Conservation (phyloP, 2,797 vertebrate genomes). For the Otolemur crassicaudatus region DNA sequence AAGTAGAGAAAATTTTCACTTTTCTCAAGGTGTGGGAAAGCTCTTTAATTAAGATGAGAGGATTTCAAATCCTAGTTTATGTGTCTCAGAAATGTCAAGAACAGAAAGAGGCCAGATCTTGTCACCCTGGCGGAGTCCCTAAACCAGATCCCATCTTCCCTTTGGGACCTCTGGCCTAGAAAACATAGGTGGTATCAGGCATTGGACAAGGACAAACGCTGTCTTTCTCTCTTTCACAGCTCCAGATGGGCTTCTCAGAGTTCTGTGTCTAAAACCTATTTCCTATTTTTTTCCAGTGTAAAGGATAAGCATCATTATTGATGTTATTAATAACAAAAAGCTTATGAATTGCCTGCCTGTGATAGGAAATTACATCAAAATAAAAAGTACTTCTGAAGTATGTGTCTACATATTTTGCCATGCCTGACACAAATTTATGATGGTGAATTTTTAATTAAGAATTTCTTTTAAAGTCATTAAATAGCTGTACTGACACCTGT, state of each 20-base stretch:
- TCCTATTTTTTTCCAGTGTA: neutral
- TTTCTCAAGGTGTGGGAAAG: neutral
- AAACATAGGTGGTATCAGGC: neutral
- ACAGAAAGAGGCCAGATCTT: neutral
- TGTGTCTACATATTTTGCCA: neutral
- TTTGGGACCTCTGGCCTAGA: neutral
- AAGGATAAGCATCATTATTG: neutral
- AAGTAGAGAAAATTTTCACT: neutral
- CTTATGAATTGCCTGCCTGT: neutral
- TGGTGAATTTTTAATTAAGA: slow-evolving; percentile 8
- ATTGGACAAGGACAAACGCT: neutral
- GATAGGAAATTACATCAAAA: neutral
- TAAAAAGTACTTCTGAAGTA: neutral
- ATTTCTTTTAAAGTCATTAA: neutral
- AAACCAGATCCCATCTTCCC: neutral
- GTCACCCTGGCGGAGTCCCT: too few relatives aligned
- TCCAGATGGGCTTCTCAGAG: neutral
- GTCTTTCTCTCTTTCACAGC: neutral
- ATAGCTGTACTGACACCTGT: neutral
- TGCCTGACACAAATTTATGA: neutral
- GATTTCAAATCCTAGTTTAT: neutral
- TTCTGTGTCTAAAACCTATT: neutral
- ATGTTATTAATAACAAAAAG: neutral
- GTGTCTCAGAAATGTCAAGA: neutral
- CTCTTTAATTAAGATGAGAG: neutral